phyloP scores from a whole-genome alignment of 1,140 invertebrate genomes.

The Hirudo medicinalis region DNA sequence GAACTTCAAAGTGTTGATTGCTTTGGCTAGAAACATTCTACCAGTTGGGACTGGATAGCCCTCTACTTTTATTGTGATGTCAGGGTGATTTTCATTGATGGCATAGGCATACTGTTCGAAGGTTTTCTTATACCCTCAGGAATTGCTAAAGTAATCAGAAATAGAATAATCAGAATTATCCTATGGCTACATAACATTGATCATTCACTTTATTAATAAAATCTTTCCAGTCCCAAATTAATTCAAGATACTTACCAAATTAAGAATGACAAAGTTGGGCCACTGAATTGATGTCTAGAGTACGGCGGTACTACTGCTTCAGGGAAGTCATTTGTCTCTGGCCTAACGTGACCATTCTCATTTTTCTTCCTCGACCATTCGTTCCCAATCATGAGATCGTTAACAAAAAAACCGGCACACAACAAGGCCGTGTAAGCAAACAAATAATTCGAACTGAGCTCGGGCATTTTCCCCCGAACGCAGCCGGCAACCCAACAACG shows the following conservation, averaged over 20 bases:
- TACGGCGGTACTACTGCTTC: too few relatives aligned
- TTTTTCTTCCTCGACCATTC: too few relatives aligned
- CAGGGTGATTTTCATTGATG: constrained; percentile 79
- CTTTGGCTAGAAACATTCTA: constrained; percentile 66
- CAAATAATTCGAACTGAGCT: too few relatives aligned
- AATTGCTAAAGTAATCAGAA: constrained; percentile 45
- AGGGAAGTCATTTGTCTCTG: too few relatives aligned
- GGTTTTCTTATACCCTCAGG: constrained; percentile 54
- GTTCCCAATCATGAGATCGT: too few relatives aligned
- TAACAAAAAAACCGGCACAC: not conserved
- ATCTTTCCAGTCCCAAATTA: not conserved
- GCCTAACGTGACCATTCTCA: too few relatives aligned
- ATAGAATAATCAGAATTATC: not conserved
- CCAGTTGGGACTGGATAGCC: constrained; percentile 79
- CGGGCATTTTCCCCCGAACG: too few relatives aligned
- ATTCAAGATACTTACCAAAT: constrained; percentile 6
- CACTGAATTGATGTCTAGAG: not conserved
- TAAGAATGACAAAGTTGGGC: constrained; percentile 1
- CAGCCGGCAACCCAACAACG: too few relatives aligned
- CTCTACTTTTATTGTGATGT: constrained; percentile 63
- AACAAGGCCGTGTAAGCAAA: not conserved
- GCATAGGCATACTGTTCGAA: constrained; percentile 82
- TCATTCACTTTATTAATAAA: too few relatives aligned
- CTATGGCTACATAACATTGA: too few relatives aligned
- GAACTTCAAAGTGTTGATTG: constrained; percentile 63